Evolutionary conservation across 1,140 invertebrate genomes (phyloP), one percentile per base, ranked within the genome.

Genomic region (Drosophila sp.): DNA sequence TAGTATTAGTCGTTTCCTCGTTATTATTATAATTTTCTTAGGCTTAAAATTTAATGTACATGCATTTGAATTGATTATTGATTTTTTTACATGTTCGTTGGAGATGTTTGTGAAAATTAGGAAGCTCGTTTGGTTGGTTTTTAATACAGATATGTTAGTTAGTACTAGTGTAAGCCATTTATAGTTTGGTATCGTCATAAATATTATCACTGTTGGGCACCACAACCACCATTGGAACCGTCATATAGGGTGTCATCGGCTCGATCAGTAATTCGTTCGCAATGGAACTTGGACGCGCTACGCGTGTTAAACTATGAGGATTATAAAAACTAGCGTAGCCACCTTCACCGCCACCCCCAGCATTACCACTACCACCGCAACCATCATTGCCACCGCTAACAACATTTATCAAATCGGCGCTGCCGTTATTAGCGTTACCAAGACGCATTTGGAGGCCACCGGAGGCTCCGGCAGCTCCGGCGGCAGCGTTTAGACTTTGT

Each of bases 121-220:
- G 70, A 72, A 72, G 70, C 70, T 66, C 70, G 7, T 18, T 51
- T 53, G 38, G 2, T 50, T 32, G 0, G 7, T 50, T 29, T 21
- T 32, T 32, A 72, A 67, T 72, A 72, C 63, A 72, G 70, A 72
- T 72, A 72, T 72, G 63, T 72, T 25, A 57, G 51, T 45, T 8
- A 36, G 50, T 57, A 29, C 34, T 67, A 50, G 8, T 50, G 14
- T 50, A 9, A 21, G 32, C 8, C 58, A 25, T 72, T 84, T 82
- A 91, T 67, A 91, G 76, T 66, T 87, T 83, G 40, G 90, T 91
- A 76, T 91, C 90, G 38, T 87, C 86, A 41, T 90, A 80, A 43
- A 43, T 48, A 9, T 57, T 57, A 62, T 89, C 81, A 48, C 75
- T 77, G 45, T 91, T 90, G 43, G 90, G 90, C 63, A 91, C 84